Conservation (phyloP, 2,113 vertebrate genomes). For the Vulpes ferrilata region DNA sequence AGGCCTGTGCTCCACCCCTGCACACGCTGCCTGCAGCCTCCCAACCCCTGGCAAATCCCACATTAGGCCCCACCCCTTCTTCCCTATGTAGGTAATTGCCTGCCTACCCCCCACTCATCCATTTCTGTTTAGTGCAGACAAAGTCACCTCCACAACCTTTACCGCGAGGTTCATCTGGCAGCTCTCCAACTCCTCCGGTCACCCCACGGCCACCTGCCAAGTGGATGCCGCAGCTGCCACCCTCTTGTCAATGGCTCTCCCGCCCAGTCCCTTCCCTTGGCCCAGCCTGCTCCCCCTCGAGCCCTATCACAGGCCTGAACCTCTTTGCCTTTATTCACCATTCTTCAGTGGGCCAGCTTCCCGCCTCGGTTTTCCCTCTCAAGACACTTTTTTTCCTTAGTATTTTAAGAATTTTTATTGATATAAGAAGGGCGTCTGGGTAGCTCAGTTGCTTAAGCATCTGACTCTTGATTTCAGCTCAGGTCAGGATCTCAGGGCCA, state of each 20-base stretch:
- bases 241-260: not conserved
- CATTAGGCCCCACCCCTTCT: not conserved
- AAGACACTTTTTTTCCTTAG: not conserved
- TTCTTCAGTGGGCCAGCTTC: fast-evolving
- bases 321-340: not conserved
- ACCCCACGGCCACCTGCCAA: not conserved
- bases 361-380: not conserved
- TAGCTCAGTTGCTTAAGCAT: not conserved
- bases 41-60: not conserved
- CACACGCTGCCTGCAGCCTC: not conserved
- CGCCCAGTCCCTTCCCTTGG: fast-evolving
- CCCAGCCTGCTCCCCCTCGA: not conserved
- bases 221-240: not conserved
- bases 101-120: not conserved
- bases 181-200: not conserved
- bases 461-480: not conserved
- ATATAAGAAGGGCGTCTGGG: not conserved
- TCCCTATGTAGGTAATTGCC: not conserved
- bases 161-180: not conserved
- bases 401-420: not conserved
- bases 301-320: no score
- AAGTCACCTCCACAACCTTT: not conserved
- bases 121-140: not conserved
- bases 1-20: not conserved
- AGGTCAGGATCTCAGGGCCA: not conserved